Conservation (phyloP, 2,888 invertebrate genomes). For the Hydriomena furcata region DNA sequence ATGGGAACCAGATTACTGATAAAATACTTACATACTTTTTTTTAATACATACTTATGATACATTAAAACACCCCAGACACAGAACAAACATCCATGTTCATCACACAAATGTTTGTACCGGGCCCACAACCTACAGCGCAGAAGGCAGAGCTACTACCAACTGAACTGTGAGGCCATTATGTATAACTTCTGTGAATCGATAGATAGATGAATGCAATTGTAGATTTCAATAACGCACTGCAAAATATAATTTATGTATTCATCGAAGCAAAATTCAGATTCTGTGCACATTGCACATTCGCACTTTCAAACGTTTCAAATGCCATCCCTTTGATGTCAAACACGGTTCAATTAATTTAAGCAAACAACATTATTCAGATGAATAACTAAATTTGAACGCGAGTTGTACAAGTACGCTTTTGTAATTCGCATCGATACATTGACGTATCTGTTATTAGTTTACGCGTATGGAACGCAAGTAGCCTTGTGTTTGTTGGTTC, state of each 20-base stretch:
- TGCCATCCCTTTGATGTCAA: constrained; percentile 24
- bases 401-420: constrained; percentile 16
- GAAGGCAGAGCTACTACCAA: no score
- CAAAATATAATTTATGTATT: no score
- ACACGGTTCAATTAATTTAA: constrained; percentile 30
- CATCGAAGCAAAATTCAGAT: not conserved
- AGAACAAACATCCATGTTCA: no score
- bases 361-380: constrained; percentile 21
- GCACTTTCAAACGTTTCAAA: constrained; percentile 31
- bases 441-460: constrained; percentile 18
- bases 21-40: no score
- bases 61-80: no score
- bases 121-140: no score
- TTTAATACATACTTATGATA: no score
- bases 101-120: no score
- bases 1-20: no score
- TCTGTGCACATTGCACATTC: constrained; percentile 4
- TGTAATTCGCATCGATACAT: constrained; percentile 19
- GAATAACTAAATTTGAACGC: constrained; percentile 18
- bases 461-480: not conserved
- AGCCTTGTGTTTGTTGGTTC: not conserved
- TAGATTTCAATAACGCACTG: not conserved
- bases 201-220: no score
- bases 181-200: no score
- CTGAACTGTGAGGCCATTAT: no score